Evolutionary conservation across 1,140 invertebrate genomes (phyloP).

Genomic region (Nebria ingens): DNA sequence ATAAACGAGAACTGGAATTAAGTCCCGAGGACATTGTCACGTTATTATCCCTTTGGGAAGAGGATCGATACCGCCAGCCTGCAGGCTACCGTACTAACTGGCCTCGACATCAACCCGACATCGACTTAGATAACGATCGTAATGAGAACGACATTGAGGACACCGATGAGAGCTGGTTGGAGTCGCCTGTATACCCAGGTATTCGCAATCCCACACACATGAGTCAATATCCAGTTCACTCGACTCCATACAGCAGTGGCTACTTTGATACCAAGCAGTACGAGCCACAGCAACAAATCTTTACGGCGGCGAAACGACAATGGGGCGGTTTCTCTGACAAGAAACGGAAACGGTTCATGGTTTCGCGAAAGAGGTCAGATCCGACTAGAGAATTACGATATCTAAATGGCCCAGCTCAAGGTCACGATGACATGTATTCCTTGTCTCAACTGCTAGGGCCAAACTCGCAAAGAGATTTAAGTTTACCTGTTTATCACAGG

Average conservation of each 20-base stretch:
- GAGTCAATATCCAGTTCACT: neutral
- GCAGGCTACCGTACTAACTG: slow-evolving; percentile 20
- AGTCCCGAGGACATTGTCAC: slow-evolving; percentile 30
- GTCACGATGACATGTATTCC: slow-evolving; percentile 29
- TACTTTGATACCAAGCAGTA: neutral
- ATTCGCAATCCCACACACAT: slow-evolving; percentile 1
- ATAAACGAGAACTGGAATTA: slow-evolving; percentile 27
- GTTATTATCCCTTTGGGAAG: slow-evolving; percentile 28
- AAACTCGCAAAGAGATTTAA: slow-evolving; percentile 23
- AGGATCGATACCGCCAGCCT: slow-evolving; percentile 19
- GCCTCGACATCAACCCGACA: slow-evolving; percentile 17
- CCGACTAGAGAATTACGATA: slow-evolving; percentile 29
- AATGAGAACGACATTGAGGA: slow-evolving; percentile 17
- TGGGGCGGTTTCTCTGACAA: slow-evolving; percentile 24
- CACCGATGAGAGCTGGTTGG: slow-evolving; percentile 25
- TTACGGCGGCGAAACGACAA: slow-evolving; percentile 20
- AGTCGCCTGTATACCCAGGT: slow-evolving; percentile 27
- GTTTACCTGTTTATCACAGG: slow-evolving; percentile 26
- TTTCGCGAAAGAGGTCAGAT: slow-evolving; percentile 25
- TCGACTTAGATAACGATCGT: slow-evolving; percentile 16
- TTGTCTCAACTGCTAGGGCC: slow-evolving; percentile 26
- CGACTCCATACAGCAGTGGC: neutral
- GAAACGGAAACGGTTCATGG: slow-evolving; percentile 27
- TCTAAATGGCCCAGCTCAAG: slow-evolving; percentile 27
- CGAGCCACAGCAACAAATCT: slow-evolving; percentile 14